Percentiles rank a stretch among this genome's conserved stretches.
Conservation (phyloP, 2,888 invertebrate species). For the Onthophagus sagittarius region DNA sequence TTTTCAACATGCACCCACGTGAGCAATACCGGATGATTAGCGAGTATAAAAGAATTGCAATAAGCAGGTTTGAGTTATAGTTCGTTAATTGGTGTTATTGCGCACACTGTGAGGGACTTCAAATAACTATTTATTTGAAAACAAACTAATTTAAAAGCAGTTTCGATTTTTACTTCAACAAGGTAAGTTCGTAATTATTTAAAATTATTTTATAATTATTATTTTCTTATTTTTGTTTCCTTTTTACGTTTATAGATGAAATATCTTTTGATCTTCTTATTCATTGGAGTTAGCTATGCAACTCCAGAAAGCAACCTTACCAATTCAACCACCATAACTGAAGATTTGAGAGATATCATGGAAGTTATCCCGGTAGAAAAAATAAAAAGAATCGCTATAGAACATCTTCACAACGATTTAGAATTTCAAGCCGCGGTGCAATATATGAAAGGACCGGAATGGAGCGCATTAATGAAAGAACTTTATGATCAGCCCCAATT, state of each 20-base stretch:
- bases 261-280: neutral
- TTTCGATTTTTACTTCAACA: neutral
- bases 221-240: neutral
- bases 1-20: neutral
- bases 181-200: neutral
- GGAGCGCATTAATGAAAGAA: conserved; percentile 24
- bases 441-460: conserved; percentile 32
- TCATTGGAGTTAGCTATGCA: conserved; percentile 3
- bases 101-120: neutral
- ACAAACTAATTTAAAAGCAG: neutral
- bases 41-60: neutral
- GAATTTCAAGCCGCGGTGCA: conserved; percentile 28
- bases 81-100: neutral
- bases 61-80: neutral
- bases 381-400: conserved; percentile 27
- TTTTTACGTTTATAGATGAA: neutral
- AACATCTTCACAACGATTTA: conserved; percentile 29
- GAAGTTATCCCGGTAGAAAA: conserved; percentile 30
- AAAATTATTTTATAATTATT: neutral
- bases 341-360: conserved; percentile 20
- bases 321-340: neutral
- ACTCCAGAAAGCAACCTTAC: conserved; percentile 2
- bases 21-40: neutral
- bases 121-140: neutral
- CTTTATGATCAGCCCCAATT: conserved; percentile 22